These are phyloP conservation scores for Tetramorium alpestre DNA, from an alignment of 1,140 invertebrate species.

Conservation along the genomic window DNA sequence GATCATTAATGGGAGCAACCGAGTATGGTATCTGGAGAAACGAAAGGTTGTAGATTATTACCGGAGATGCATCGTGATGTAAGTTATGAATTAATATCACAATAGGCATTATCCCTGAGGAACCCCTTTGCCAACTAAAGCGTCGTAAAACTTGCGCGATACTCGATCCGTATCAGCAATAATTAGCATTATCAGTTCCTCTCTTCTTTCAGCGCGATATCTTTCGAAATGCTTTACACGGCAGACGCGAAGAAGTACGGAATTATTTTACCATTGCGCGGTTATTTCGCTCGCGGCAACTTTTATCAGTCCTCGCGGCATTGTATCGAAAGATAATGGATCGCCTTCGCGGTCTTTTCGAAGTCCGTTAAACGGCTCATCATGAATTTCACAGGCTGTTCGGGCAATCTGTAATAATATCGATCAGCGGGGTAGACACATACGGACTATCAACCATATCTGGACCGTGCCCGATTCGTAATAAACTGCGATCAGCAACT, in stretches of 20 bases:
- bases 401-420: constrained; percentile 80
- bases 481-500: constrained; percentile 71
- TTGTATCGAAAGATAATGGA: constrained; percentile 72
- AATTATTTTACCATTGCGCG: neutral
- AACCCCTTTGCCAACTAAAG: neutral
- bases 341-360: constrained; percentile 75
- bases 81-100: constrained; percentile 48
- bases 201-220: no score
- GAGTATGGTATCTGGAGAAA: constrained; percentile 50
- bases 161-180: constrained; percentile 1
- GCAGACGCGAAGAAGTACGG: neutral
- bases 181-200: constrained; percentile 17
- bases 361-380: constrained; percentile 79
- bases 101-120: constrained; percentile 11
- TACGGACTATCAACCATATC: constrained; percentile 66
- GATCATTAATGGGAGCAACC: constrained; percentile 66
- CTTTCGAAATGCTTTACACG: neutral
- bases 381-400: constrained; percentile 78
- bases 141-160: constrained; percentile 16
- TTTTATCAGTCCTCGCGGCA: constrained; percentile 43
- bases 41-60: constrained; percentile 56
- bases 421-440: constrained; percentile 58
- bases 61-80: constrained; percentile 38
- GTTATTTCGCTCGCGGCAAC: constrained; percentile 11
- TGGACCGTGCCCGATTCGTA: constrained; percentile 78